A percentile compares a stretch with the other conserved stretches of the same genome.
Evolutionary conservation across 2,888 invertebrate genomes (phyloP).

Genomic region (Carcina quercana): DNA sequence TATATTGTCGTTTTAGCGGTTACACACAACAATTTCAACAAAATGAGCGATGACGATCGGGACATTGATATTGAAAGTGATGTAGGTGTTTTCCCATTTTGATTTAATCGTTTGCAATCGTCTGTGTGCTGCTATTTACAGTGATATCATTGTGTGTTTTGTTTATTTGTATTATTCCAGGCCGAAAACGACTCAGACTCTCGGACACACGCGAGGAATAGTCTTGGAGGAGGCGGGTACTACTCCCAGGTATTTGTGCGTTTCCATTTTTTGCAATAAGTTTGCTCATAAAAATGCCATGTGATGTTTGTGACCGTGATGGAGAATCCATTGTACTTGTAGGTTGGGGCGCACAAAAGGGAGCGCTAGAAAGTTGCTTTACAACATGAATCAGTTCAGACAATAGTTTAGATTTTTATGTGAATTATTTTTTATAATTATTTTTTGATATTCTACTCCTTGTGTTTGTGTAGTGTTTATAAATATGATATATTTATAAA

Average conservation of each 20-base stretch:
- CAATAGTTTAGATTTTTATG: no score
- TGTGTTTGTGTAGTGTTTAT: no score
- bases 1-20: no score
- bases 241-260: slow-evolving; percentile 80
- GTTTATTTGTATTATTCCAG: slow-evolving; percentile 56
- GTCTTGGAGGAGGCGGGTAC: slow-evolving; percentile 78
- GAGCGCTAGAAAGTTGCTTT: no score
- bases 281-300: slow-evolving; percentile 3
- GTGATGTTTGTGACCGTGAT: no score
- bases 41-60: slow-evolving; percentile 96
- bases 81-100: slow-evolving; percentile 77
- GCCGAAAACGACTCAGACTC: slow-evolving; percentile 88
- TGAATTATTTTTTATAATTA: no score
- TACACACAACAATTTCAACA: no score
- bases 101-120: slow-evolving; percentile 23
- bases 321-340: no score
- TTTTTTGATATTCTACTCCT: no score
- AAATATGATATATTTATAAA: no score
- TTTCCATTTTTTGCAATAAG: background rate
- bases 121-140: slow-evolving; percentile 29
- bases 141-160: slow-evolving; percentile 19
- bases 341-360: no score
- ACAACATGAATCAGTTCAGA: no score
- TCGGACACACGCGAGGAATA: slow-evolving; percentile 76
- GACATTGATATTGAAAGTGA: slow-evolving; percentile 97